Evolutionary conservation across 2,797 vertebrate genomes (phyloP).

Genomic region (Ambastaia sidthimunki): DNA sequence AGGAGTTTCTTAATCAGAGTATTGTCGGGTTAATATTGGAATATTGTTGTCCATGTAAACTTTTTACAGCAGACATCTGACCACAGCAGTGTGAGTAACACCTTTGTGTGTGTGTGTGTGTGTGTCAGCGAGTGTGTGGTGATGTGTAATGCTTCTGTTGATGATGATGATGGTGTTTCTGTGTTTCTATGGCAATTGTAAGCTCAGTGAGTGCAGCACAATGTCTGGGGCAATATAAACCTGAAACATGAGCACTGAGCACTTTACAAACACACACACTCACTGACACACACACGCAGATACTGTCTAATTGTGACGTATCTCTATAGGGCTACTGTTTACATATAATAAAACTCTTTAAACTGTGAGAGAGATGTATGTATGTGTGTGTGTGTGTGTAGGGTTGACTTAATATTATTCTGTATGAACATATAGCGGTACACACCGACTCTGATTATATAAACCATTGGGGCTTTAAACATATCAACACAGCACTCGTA

Average conservation of each 20-base stretch:
- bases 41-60: no score
- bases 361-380: constrained; percentile 7
- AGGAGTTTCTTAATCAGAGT: no score
- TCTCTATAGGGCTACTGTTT: constrained; percentile 59
- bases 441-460: constrained; percentile 22
- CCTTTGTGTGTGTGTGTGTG: constrained; percentile 7
- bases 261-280: constrained; percentile 55
- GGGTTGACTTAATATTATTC: not conserved
- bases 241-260: constrained; percentile 57
- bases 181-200: constrained; percentile 10
- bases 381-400: not conserved
- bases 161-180: constrained; percentile 17
- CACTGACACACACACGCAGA: constrained; percentile 10
- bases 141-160: not conserved
- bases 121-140: constrained; percentile 9
- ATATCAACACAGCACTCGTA: constrained; percentile 25
- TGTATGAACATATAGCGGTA: constrained; percentile 19
- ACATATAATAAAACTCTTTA: constrained; percentile 40
- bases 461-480: constrained; percentile 43
- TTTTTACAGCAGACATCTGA: no score
- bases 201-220: constrained; percentile 38
- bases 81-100: no score
- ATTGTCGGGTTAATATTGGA: no score
- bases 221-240: constrained; percentile 55
- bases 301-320: constrained; percentile 34